phyloP scores from a whole-genome alignment of 2,888 invertebrate genomes.

The Nephrocerus scutellatus region DNA sequence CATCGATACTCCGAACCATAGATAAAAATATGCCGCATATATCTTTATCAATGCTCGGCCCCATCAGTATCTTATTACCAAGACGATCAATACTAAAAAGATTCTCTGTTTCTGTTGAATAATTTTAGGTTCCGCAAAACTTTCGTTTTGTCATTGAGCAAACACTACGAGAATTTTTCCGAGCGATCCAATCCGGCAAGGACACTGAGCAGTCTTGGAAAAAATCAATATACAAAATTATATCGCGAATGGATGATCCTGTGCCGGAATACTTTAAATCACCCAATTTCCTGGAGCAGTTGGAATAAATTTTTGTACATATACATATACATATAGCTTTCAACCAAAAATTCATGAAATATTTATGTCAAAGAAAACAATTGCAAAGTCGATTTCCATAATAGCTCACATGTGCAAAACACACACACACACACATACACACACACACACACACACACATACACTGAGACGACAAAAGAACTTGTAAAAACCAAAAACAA shows the following conservation, averaged over 20 bases:
- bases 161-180: constrained; percentile 97
- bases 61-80: no score
- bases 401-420: constrained; percentile 8
- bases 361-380: constrained; percentile 16
- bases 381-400: constrained; percentile 10
- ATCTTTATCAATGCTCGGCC: no score
- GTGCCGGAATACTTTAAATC: constrained; percentile 99
- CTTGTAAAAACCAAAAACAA: constrained; percentile 17
- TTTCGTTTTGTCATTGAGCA: constrained; percentile 97
- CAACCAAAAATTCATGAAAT: no score
- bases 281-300: constrained; percentile 97
- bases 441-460: constrained; percentile 2
- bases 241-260: constrained; percentile 96
- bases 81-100: no score
- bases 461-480: constrained; percentile 15
- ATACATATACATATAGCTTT: no score
- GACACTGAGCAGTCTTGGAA: constrained; percentile 99
- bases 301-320: constrained; percentile 62
- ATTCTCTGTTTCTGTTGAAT: no score
- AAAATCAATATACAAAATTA: constrained; percentile 99
- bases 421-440: constrained; percentile 7
- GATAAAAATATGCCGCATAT: no score
- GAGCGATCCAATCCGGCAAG: constrained; percentile 92
- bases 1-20: no score
- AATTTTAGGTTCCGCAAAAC: constrained; percentile 94